These are phyloP conservation scores for Trinorchestia longiramus DNA, from an alignment of 1,140 invertebrate genomes.

Conservation along the genomic window DNA sequence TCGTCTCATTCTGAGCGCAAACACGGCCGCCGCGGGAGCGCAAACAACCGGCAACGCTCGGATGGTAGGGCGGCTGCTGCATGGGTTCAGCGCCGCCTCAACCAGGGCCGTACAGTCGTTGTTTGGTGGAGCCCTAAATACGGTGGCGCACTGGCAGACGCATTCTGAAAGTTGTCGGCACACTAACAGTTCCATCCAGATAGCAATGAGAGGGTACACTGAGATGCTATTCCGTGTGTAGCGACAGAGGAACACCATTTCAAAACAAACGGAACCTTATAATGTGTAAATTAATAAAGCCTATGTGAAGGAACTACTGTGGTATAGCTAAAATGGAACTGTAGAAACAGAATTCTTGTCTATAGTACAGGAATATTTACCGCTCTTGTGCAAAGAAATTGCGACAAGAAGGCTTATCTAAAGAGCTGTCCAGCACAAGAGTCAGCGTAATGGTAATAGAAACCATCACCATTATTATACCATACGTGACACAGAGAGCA, in stretches of 20 bases:
- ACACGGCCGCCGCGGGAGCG: background rate
- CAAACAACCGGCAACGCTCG: constrained; percentile 5
- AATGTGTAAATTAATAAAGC: background rate
- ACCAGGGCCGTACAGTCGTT: background rate
- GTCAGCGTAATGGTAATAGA: too few species aligned
- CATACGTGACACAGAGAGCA: background rate
- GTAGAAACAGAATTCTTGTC: background rate
- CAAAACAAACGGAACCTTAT: background rate
- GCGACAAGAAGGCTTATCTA: background rate
- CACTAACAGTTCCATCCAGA: background rate
- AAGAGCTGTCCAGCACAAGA: background rate
- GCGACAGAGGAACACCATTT: background rate
- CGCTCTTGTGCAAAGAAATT: background rate
- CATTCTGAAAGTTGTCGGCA: background rate
- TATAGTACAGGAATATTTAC: background rate
- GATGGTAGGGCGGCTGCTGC: background rate
- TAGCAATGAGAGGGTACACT: background rate
- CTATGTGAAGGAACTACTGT: background rate
- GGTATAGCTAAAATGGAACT: background rate
- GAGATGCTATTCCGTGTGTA: background rate
- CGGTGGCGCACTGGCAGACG: background rate
- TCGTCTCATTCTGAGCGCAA: constrained; percentile 32
- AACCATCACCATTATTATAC: background rate
- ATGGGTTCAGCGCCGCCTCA: background rate
- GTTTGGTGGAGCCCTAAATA: background rate